A percentile compares a stretch with the other conserved stretches of the same genome.
Evolutionary conservation across 2,113 vertebrate species (phyloP).

Genomic region (Panthera leo): DNA sequence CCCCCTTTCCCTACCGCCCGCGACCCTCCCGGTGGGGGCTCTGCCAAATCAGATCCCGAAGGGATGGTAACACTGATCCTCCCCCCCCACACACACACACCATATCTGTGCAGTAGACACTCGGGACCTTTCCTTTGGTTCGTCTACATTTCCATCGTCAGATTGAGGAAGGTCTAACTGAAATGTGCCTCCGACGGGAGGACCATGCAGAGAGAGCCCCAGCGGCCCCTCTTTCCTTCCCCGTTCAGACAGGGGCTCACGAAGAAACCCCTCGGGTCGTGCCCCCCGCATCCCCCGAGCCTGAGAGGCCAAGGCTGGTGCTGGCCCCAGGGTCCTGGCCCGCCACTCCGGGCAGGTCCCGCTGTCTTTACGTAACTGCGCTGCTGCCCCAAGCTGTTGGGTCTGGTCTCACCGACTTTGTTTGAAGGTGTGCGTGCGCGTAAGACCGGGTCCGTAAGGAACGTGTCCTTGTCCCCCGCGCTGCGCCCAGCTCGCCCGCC

Average conservation of each 20-base stretch:
- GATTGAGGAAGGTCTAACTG: background rate
- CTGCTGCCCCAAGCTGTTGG: constrained; percentile 69
- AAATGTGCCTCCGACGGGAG: background rate
- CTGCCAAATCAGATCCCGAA: background rate
- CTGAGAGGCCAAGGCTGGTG: background rate
- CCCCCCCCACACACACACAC: no score
- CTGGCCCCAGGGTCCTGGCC: constrained; percentile 26
- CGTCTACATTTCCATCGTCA: background rate
- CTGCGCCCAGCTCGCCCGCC: background rate
- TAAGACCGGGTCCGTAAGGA: background rate
- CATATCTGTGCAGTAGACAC: background rate
- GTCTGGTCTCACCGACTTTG: constrained; percentile 76
- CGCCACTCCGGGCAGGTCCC: constrained; percentile 50
- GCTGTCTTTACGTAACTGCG: constrained; percentile 74
- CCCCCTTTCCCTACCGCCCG: background rate
- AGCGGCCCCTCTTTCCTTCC: background rate
- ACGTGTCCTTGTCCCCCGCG: background rate
- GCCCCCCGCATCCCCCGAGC: background rate
- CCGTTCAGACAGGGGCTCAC: background rate
- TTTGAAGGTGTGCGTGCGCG: constrained; percentile 54
- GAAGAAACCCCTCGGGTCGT: background rate
- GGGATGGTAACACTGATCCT: background rate
- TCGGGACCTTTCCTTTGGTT: background rate
- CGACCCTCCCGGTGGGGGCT: background rate
- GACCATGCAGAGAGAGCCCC: background rate